Percentiles rank a stretch among this genome's conserved stretches.
phyloP scores from a whole-genome alignment of 2,888 invertebrate genomes.

The Pristionchus fissidentatus region DNA sequence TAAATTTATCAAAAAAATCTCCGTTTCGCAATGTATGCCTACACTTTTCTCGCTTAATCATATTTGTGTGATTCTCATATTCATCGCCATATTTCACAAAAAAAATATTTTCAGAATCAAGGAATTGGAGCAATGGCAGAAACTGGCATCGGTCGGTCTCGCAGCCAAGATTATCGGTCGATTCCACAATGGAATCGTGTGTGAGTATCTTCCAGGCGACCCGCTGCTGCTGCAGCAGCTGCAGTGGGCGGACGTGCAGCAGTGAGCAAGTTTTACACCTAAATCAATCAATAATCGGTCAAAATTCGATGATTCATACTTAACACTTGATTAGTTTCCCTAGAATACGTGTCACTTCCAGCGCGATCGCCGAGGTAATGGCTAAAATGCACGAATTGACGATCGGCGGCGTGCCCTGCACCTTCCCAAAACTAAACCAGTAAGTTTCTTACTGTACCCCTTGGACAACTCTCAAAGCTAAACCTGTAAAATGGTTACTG shows the following conservation, averaged over 20 bases:
- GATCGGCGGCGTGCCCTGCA: slow-evolving; percentile 51
- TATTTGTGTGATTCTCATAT: background rate
- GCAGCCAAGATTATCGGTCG: slow-evolving; percentile 90
- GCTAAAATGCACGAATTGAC: slow-evolving; percentile 68
- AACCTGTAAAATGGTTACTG: no score
- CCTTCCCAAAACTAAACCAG: slow-evolving; percentile 55
- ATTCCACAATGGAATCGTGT: slow-evolving; percentile 93
- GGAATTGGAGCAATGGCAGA: slow-evolving; percentile 67
- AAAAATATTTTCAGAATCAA: slow-evolving; percentile 10
- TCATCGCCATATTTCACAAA: no score
- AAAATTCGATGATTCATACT: background rate
- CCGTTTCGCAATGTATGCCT: background rate
- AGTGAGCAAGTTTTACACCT: slow-evolving; percentile 54
- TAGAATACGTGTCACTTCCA: slow-evolving; percentile 47
- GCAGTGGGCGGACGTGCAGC: slow-evolving; percentile 70
- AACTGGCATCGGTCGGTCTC: slow-evolving; percentile 77
- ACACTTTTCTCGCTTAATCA: background rate
- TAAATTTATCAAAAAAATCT: background rate
- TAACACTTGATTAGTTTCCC: background rate
- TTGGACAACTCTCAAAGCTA: no score
- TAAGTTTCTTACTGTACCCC: slow-evolving; percentile 52
- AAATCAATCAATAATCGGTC: background rate
- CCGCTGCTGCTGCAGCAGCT: slow-evolving; percentile 75
- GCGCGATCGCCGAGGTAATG: slow-evolving; percentile 65
- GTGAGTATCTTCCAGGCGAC: slow-evolving; percentile 85